These are phyloP conservation scores for Sebastes minor DNA, from an alignment of 2,797 vertebrate genomes.

Conservation along the genomic window DNA sequence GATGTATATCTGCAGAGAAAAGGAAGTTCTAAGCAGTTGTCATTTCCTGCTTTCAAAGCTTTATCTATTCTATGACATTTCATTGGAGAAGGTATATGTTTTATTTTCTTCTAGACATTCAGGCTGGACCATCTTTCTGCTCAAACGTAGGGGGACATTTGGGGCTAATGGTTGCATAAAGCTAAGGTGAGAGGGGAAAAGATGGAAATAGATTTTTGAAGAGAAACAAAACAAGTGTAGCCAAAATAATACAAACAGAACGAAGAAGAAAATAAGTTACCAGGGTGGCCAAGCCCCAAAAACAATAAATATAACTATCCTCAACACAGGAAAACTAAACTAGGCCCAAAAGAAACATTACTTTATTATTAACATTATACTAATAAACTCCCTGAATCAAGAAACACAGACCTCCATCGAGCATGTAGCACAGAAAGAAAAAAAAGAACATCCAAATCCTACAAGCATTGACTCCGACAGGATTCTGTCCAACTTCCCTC, in stretches of 20 bases:
- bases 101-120: neutral
- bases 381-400: conserved; percentile 1
- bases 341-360: neutral
- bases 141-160: neutral
- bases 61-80: neutral
- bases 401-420: neutral
- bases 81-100: neutral
- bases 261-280: neutral
- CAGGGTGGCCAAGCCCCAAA: neutral
- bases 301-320: neutral
- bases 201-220: neutral
- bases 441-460: conserved; percentile 38
- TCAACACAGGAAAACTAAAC: neutral
- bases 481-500: conserved; percentile 42
- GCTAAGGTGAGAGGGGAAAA: neutral
- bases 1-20: neutral
- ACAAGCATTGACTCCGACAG: conserved; percentile 27
- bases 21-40: neutral
- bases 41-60: neutral
- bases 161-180: neutral
- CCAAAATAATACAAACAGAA: neutral
- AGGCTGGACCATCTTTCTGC: neutral
- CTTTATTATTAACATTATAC: neutral
- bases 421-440: neutral
- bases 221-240: neutral